These are phyloP conservation scores for Drosophila subquinaria DNA, from an alignment of 2,888 invertebrate genomes.

Conservation along the genomic window DNA sequence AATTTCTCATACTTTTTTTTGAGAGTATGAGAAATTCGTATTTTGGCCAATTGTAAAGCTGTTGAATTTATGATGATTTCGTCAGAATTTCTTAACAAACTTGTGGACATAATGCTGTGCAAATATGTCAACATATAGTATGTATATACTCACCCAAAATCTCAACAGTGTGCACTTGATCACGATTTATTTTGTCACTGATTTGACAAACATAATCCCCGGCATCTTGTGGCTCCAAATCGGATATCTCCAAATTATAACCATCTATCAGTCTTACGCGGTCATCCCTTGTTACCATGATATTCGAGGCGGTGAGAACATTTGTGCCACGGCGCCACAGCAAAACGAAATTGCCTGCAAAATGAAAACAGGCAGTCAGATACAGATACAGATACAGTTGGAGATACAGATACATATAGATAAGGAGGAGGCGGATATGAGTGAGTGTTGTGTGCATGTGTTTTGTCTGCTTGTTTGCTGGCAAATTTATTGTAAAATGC, in stretches of 20 bases:
- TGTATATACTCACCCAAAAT: constrained; percentile 86
- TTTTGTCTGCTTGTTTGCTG: constrained; percentile 45
- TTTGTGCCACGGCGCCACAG: constrained; percentile 90
- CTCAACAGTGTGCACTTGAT: constrained; percentile 91
- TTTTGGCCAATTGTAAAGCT: not conserved
- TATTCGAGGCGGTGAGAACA: constrained; percentile 90
- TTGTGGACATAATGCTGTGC: constrained; percentile 18
- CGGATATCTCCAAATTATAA: constrained; percentile 90
- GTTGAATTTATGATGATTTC: constrained; percentile 17
- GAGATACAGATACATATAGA: constrained; percentile 2
- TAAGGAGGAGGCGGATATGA: constrained; percentile 28
- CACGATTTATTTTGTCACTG: constrained; percentile 89
- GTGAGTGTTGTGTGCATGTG: constrained; percentile 20
- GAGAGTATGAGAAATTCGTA: not conserved
- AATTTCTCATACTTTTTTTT: not conserved
- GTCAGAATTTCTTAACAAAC: constrained; percentile 11
- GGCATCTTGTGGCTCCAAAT: constrained; percentile 89
- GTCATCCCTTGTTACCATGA: constrained; percentile 90
- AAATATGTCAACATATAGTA: constrained; percentile 45
- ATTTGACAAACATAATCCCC: constrained; percentile 91
- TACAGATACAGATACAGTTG: constrained; percentile 8
- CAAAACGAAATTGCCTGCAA: constrained; percentile 88
- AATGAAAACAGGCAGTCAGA: constrained; percentile 9
- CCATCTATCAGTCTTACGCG: constrained; percentile 90
- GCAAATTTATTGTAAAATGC: constrained; percentile 72